phyloP scores from a whole-genome alignment of 2,113 vertebrate species.

The Ursus arctos region DNA sequence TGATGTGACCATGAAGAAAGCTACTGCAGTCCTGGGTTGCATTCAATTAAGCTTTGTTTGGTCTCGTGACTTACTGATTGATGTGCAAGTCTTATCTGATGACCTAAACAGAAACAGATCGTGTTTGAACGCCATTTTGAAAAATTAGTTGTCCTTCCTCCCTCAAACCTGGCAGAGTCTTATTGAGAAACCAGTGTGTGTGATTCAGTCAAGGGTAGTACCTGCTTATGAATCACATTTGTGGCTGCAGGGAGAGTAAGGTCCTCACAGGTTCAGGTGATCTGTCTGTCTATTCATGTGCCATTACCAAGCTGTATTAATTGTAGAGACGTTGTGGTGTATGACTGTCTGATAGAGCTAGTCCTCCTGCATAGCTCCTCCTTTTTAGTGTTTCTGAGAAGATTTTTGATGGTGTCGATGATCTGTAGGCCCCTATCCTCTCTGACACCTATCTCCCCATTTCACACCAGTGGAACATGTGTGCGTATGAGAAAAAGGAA shows the following conservation, averaged over 20 bases:
- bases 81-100: background rate
- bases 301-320: background rate
- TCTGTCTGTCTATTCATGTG: background rate
- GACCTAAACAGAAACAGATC: slow-evolving; percentile 50
- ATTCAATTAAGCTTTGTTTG: background rate
- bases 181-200: background rate
- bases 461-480: background rate
- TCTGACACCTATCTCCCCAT: background rate
- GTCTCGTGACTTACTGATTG: background rate
- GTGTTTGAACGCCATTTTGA: background rate
- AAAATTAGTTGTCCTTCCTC: slow-evolving; percentile 16
- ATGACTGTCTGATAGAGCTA: background rate
- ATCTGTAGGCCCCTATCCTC: background rate
- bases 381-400: background rate
- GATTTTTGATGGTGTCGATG: background rate
- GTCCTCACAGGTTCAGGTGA: background rate
- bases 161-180: background rate
- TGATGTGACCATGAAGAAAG: background rate
- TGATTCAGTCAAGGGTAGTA: background rate
- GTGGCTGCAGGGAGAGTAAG: background rate
- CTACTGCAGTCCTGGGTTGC: background rate
- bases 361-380: background rate
- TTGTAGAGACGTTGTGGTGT: background rate
- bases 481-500: background rate
- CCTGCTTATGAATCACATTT: background rate